Evolutionary conservation across 2,797 vertebrate species (phyloP), one percentile per base, ranked within the genome.

Genomic region (Sebastes variabilis): DNA sequence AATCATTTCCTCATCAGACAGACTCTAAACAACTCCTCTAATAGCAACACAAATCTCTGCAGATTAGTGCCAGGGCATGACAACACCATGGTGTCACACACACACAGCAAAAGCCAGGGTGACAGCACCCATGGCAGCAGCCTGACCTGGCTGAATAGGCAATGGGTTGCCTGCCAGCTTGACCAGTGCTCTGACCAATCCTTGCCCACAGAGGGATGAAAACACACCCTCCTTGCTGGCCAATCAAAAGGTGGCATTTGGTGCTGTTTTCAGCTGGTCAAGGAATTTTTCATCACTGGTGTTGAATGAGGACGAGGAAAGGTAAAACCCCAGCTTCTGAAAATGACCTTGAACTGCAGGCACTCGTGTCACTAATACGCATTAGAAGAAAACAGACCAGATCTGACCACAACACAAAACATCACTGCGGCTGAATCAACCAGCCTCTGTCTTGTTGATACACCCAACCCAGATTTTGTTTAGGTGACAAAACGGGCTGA

Each of bases 181-280:
- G 69, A 82, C 83, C 81, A 73, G 49, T 4, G 56, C 49, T 75
- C 72, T 69, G 64, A 79, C 74, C 66, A 20, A 34, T 36, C 13
- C 16, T 67, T 67, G 56, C 13, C 73, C 52, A 54, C 64, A 72
- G 36, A 61, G 27, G 60, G 10, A 6, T 1, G 1, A 55, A 67
- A 66, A 66, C 75, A 89, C 88, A 78, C 91, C 92, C 30, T 84
- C 60, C 38, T 14, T 12, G 24, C 64, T 1, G 27, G 66, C 87
- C 89, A 92, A 93, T 93, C 56, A 66, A 46, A 79, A 32, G 13
- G 8, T 22, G 65, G 30, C 11, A 11, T 72, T 65, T 49, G 9
- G 32, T 66, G 14, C 59, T 25, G 54, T 29, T 59, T 56, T 60
- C n/a, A 30, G 69, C n/a, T 8, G 4, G 4, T n/a, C 11, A 24